phyloP scores from a whole-genome alignment of 2,888 invertebrate species.

The Trimorus sp. region DNA sequence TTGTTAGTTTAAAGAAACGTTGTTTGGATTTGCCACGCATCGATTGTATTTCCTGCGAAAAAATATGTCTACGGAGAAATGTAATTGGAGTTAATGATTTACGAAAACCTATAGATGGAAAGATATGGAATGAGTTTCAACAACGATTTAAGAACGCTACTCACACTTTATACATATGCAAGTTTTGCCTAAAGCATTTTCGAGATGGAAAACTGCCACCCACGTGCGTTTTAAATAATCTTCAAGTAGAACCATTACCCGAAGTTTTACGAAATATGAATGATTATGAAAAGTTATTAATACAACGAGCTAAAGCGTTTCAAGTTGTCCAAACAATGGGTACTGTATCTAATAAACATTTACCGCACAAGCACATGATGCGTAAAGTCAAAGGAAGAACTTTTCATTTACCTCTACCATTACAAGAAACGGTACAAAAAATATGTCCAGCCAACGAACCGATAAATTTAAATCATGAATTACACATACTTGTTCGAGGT shows the following conservation, averaged over 20 bases:
- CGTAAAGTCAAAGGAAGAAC: slow-evolving; percentile 69
- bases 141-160: not conserved
- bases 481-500: slow-evolving; percentile 73
- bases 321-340: slow-evolving; percentile 73
- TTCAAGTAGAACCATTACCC: slow-evolving; percentile 44
- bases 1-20: not conserved
- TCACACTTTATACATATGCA: slow-evolving; percentile 53
- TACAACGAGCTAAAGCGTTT: slow-evolving; percentile 75
- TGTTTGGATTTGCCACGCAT: not conserved
- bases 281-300: no score
- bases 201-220: slow-evolving; percentile 65
- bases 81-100: not conserved
- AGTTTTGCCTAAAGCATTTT: slow-evolving; percentile 38
- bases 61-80: not conserved
- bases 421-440: slow-evolving; percentile 69
- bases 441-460: not conserved
- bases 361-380: slow-evolving; percentile 68
- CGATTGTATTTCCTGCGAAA: no score
- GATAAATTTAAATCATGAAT: slow-evolving; percentile 55
- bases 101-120: not conserved
- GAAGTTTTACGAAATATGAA: no score
- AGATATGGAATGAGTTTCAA: not conserved
- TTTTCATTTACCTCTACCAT: no score
- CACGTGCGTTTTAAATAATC: slow-evolving; percentile 69
- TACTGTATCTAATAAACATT: slow-evolving; percentile 70